Base-by-base conservation (phyloP, 2,113 vertebrate species). In the Lota lota region DNA sequence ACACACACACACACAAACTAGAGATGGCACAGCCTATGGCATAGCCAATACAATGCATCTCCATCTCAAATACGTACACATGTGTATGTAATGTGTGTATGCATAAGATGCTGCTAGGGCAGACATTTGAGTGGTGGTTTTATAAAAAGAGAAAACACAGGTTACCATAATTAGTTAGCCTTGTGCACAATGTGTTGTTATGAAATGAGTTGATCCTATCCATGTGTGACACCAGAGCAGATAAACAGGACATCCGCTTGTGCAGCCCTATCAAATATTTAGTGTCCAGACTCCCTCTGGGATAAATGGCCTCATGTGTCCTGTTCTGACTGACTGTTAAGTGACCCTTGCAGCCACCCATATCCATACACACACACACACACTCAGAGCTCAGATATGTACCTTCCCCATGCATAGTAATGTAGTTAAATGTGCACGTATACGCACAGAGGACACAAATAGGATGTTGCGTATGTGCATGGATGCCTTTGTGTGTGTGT, bases 211-310 rank as follows among this genome's bases (percentile, higher is more conserved):
- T 17, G 40, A 19, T 22, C 40, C 6, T 66, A 20, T 36, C 22
- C 61, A 22, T 64, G 21, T 56, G 60, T 53, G 60, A 66, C 51
- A 65, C 71, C 53, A 58, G 64, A 80, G 67, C 73, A 53, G 60
- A 78, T 51, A 59, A 72, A 78, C 64, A 70, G 76, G 77, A 85
- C 75, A 74, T 86, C 79, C 62, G 60, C 70, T 82, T 63, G 64
- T 0, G 5, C 66, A 67, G 66, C 61, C 66, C 73, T 76, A 82
- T 85, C 72, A 86, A 85, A 84, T 77, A 87, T 85, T 89, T 75
- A 84, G 75, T 22, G 33, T 79, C 67, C 81, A 70, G 74, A 66
- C 70, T 79, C 69, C 40, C 61, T 22, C 17, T 4, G n/a, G 2
- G 56, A 69, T 79, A 75, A 85, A 84, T 75, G 69, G 76, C 75